Evolutionary conservation across 2,888 invertebrate genomes (phyloP), one percentile per base, ranked within the genome.

Genomic region (Luperina nickerlii): DNA sequence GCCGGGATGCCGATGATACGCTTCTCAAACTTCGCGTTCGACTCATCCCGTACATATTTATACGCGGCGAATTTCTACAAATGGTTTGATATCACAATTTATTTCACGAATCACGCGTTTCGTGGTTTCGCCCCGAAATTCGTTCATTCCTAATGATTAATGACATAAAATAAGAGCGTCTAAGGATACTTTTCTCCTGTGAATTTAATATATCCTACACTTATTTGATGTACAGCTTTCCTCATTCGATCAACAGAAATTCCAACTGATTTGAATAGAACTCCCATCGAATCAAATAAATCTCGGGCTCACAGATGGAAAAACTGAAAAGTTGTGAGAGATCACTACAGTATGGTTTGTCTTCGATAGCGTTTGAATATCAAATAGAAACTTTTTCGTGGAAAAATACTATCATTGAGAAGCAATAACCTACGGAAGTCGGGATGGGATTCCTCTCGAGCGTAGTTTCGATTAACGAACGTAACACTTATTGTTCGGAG

Each of bases 1-100:
- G 92, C 93, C 94, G 94, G 95, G 94, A 93, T 92, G 93, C 94
- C 94, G 92, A 94, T 95, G 94, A 94, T 94, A 95, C 92, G 93
- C 91, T 92, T 91, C 91, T 94, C 92, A 93, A 93, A 94, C 92
- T 94, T 92, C 91, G 89, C 90, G 88, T 90, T 91, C 90, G 89
- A 90, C 87, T 91, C 90, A 92, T 90, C 90, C 76, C 74, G 70
- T 88, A 90, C 88, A 90, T 90, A 89, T 91, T 90, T 92, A 89
- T 79, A 79, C 89, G 83, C 90, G 90, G 60, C 73, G 78, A 81
- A 85, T 83, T 78, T 82, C 89, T 91, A 91, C 91, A 93, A 94
- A 94, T 93, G 91, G 92, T 91, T 91, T 92, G 91, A 89, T 90
- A 87, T 88, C 86, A 91, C 89, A 90, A 91, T 88, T 91, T 88